A percentile compares a stretch with the other conserved stretches of the same genome.
Evolutionary conservation across 2,888 invertebrate genomes (phyloP).

Genomic region (Leucozona laternaria): DNA sequence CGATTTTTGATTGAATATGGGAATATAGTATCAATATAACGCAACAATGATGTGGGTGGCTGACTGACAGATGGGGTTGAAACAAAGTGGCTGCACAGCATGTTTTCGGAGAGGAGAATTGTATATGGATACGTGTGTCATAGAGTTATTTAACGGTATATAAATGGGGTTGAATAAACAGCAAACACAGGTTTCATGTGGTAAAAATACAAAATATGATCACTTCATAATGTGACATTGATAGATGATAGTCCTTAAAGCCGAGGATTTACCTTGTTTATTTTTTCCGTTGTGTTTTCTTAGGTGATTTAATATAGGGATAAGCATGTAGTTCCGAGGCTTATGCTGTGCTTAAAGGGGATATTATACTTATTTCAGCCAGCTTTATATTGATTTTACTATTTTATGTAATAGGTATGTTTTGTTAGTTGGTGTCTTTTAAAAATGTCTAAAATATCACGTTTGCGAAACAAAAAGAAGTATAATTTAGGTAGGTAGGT

Average conservation of each 20-base stretch:
- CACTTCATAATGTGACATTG: conserved; percentile 84
- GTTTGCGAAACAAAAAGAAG: too few relatives aligned
- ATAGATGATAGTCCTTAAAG: conserved; percentile 80
- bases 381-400: too few relatives aligned
- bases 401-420: too few relatives aligned
- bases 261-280: conserved; percentile 39
- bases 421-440: too few relatives aligned
- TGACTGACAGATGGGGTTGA: conserved; percentile 57
- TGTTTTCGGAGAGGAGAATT: conserved; percentile 6
- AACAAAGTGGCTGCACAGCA: conserved; percentile 62
- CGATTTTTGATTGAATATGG: conserved; percentile 84
- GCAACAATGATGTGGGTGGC: conserved; percentile 69
- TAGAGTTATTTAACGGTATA: conserved; percentile 74
- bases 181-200: conserved; percentile 77
- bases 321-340: conserved; percentile 20
- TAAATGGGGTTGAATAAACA: conserved; percentile 75
- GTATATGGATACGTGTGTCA: conserved; percentile 61
- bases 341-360: conserved; percentile 12
- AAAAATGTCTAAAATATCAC: too few relatives aligned
- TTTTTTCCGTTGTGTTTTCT: conserved; percentile 14
- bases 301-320: conserved; percentile 61
- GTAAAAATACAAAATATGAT: conserved; percentile 84
- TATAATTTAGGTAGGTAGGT: too few relatives aligned
- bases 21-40: conserved; percentile 75
- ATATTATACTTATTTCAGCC: neutral